A percentile compares a stretch with the other conserved stretches of the same genome.
Conservation (phyloP, 2,888 invertebrate species). For the Perdita meconis region DNA sequence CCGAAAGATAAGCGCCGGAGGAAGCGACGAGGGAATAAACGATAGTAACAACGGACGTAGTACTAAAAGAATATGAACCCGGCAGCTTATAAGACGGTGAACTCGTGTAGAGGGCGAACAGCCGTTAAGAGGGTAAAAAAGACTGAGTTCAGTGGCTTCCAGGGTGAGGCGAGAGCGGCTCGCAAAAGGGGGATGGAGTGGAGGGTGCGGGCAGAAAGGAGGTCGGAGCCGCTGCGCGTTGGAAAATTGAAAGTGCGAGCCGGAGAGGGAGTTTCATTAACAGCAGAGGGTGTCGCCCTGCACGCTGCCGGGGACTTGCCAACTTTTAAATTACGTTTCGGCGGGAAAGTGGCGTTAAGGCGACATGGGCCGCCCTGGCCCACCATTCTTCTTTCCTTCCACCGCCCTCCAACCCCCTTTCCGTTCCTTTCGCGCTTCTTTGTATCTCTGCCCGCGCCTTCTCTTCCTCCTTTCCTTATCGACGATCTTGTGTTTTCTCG, state of each 20-base stretch:
- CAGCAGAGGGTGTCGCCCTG: constrained; percentile 74
- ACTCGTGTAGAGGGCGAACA: constrained; percentile 43
- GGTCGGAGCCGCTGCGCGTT: constrained; percentile 46
- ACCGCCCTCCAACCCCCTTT: not conserved
- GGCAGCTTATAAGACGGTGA: constrained; percentile 52
- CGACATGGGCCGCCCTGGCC: constrained; percentile 52
- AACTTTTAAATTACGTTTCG: constrained; percentile 83
- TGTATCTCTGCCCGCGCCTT: not conserved
- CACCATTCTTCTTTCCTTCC: constrained; percentile 8
- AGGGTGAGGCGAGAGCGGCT: constrained; percentile 2
- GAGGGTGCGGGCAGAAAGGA: constrained; percentile 26
- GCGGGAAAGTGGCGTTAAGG: constrained; percentile 74
- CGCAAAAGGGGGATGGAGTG: constrained; percentile 18
- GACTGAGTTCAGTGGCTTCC: constrained; percentile 21
- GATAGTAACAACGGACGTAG: constrained; percentile 48
- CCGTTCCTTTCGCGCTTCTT: not conserved
- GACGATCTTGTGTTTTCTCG: constrained; percentile 7
- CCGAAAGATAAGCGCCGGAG: constrained; percentile 30
- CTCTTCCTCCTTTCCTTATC: not conserved
- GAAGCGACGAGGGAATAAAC: constrained; percentile 45
- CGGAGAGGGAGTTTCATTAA: constrained; percentile 81
- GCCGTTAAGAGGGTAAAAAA: constrained; percentile 58
- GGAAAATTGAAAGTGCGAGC: constrained; percentile 81
- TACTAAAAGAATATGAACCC: constrained; percentile 61
- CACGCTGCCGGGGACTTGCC: constrained; percentile 70